Evolutionary conservation across 2,797 vertebrate genomes (phyloP), one percentile per base, ranked within the genome.

Genomic region (Yasuhikotakia modesta): DNA sequence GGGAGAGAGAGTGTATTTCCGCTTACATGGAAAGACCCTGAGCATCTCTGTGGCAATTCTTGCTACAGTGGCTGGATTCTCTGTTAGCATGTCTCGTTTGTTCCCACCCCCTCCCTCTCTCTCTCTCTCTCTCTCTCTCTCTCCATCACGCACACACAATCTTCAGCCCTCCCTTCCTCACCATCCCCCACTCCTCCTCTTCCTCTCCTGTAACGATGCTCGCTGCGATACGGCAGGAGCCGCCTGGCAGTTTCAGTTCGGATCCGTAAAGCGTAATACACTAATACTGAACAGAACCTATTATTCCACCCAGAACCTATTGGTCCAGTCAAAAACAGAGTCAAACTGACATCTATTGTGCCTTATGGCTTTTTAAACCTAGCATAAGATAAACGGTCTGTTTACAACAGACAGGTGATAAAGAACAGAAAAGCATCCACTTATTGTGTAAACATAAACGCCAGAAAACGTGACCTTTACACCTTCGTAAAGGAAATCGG

Each of bases 1-100:
- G n/a, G n/a, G n/a, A n/a, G n/a, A n/a, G 76, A 13, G 76, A 70
- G 61, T 66, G 81, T 52, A 27, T 76, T 79, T 72, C 63, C 70
- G 70, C 43, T 76, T 80, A 64, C 74, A 78, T 73, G 78, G 78
- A 82, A 65, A 76, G 61, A 78, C 66, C 73, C 70, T 71, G 21
- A 14, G 50, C 48, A 73, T 57, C 57, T 24, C 73, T 53, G 65
- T 63, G 58, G 58, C 30, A 24, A 64, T 73, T 70, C n/a, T 72
- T 79, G 46, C 75, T 79, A 78, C 48, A 46, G 74, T 65, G 78
- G 48, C 73, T 76, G 32, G 1, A 61, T 72, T 74, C 72, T 79
- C 78, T 80, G 74, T 71, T 63, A 70, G 76, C 53, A 58, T 50
- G 30, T 73, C 19, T 70, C 39, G 8, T 65, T 79, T 70, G 66